Percentiles rank a stretch among this genome's conserved stretches.
Conservation (phyloP, 2,113 vertebrate species). For the Urocitellus parryii region DNA sequence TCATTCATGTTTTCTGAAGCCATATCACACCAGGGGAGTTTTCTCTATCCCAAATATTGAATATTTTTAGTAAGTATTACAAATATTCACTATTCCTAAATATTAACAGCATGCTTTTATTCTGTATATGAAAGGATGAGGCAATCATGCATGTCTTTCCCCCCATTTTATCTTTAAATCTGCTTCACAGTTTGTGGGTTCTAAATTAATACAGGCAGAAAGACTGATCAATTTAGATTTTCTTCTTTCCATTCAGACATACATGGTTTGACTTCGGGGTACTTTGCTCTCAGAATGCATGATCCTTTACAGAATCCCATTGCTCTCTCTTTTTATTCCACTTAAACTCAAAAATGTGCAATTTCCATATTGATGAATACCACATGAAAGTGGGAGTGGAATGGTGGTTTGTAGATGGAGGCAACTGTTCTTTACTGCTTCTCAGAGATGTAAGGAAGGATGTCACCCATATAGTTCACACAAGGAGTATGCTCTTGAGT, state of each 20-base stretch:
- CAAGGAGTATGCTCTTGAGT: rapidly evolving
- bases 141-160: neutral
- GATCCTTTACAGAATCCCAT: neutral
- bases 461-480: too few relatives aligned
- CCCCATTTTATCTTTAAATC: neutral
- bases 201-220: neutral
- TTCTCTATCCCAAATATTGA: neutral
- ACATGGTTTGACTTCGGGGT: neutral
- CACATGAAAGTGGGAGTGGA: neutral
- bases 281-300: neutral
- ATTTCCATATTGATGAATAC: neutral
- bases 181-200: neutral
- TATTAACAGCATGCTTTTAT: neutral
- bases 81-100: neutral
- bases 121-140: neutral
- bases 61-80: neutral
- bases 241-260: neutral
- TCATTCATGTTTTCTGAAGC: neutral
- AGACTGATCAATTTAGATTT: neutral
- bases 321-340: neutral
- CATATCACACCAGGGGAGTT: neutral
- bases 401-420: neutral
- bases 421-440: neutral
- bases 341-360: neutral
- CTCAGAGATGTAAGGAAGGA: neutral